phyloP scores from a whole-genome alignment of 2,113 vertebrate genomes.

The Rhinolophus ferrumequinum region DNA sequence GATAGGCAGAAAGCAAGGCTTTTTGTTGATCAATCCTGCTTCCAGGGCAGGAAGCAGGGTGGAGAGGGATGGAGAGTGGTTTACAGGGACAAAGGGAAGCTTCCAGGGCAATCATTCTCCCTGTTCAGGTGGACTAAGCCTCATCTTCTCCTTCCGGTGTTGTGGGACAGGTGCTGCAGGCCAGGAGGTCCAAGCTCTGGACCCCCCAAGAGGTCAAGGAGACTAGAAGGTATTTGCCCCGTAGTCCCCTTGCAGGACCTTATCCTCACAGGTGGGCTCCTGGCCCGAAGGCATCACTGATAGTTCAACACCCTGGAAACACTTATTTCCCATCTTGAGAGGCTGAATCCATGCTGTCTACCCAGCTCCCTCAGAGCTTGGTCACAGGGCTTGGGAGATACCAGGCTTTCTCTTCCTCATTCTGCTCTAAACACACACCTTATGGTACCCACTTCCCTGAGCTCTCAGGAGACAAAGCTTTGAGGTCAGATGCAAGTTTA shows the following conservation, averaged over 20 bases:
- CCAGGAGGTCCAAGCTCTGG: neutral
- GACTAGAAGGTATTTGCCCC: neutral
- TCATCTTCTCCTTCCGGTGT: neutral
- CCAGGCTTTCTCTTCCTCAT: neutral
- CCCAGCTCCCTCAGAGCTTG: neutral
- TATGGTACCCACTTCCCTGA: neutral
- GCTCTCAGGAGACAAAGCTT: neutral
- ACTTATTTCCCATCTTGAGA: neutral
- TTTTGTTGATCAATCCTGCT: neutral
- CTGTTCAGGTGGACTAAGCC: neutral
- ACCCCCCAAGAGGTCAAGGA: too few species aligned
- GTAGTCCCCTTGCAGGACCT: neutral
- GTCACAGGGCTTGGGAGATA: neutral
- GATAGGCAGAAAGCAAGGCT: neutral
- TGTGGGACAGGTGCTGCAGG: neutral
- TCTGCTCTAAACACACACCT: neutral
- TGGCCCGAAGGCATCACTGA: neutral
- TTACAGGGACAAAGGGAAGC: neutral
- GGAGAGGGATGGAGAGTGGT: neutral
- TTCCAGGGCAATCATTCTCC: neutral
- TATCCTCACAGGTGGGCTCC: neutral
- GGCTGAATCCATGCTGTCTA: neutral
- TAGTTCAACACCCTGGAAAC: neutral
- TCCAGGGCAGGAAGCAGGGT: neutral
- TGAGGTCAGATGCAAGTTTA: neutral